Evolutionary conservation across 2,797 vertebrate species (phyloP).

Genomic region (Coluber constrictor): DNA sequence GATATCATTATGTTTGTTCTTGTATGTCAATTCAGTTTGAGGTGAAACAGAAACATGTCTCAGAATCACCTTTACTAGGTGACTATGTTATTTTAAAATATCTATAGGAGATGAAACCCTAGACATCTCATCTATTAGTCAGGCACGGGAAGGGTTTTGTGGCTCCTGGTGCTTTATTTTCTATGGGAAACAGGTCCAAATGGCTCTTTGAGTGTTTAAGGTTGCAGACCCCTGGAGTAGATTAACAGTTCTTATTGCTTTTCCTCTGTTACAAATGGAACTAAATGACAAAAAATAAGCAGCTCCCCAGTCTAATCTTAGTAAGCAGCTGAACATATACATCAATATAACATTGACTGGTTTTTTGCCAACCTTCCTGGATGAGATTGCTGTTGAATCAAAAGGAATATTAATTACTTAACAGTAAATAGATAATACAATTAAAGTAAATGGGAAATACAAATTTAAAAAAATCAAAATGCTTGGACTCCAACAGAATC

Average conservation of each 20-base stretch:
- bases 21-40: background rate
- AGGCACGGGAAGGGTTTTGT: too few relatives aligned
- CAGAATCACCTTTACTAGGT: background rate
- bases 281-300: background rate
- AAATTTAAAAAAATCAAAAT: background rate
- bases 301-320: background rate
- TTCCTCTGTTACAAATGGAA: background rate
- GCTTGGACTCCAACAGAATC: background rate
- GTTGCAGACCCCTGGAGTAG: background rate
- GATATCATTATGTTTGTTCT: background rate
- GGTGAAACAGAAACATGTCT: background rate
- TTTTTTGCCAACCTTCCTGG: background rate
- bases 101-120: background rate
- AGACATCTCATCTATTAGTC: background rate
- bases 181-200: too few relatives aligned
- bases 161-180: too few relatives aligned
- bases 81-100: background rate
- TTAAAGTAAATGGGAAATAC: background rate
- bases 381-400: background rate
- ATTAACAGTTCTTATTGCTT: background rate
- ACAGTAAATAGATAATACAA: background rate
- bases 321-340: background rate
- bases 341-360: background rate
- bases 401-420: background rate
- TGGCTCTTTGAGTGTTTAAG: too few relatives aligned